Evolutionary conservation across 2,888 invertebrate species (phyloP).

Genomic region (Lasioglossum oenotherae): DNA sequence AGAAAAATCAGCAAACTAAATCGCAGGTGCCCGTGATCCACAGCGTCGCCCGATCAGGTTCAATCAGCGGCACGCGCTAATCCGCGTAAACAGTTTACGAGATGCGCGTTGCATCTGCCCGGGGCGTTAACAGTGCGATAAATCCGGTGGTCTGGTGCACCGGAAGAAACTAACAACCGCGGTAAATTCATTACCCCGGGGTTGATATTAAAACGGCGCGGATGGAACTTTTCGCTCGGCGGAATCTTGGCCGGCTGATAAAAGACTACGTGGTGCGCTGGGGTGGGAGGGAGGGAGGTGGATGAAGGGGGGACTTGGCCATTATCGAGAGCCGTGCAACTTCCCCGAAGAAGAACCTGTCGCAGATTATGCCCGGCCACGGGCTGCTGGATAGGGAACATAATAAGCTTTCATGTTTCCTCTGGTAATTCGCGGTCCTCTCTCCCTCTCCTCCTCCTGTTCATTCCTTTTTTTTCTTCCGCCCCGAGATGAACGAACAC

Average conservation of each 20-base stretch:
- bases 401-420: conserved; percentile 22
- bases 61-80: not conserved
- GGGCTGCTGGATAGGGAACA: not conserved
- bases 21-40: not conserved
- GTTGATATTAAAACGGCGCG: conserved; percentile 1
- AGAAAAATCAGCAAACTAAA: not conserved
- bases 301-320: not conserved
- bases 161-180: not conserved
- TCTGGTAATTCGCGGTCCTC: not conserved
- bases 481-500: conserved; percentile 17
- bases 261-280: not conserved
- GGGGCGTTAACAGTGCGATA: not conserved
- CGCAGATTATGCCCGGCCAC: conserved; percentile 15
- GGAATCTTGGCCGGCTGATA: not conserved
- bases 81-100: not conserved
- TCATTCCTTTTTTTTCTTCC: not conserved
- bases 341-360: conserved; percentile 19
- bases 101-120: not conserved
- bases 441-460: not conserved
- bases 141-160: not conserved
- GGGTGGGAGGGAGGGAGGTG: not conserved
- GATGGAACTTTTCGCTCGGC: not conserved
- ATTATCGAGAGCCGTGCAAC: conserved; percentile 11
- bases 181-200: conserved; percentile 2
- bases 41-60: not conserved